Evolutionary conservation across 2,888 invertebrate species (phyloP).

Genomic region (Drosophila silvestris): DNA sequence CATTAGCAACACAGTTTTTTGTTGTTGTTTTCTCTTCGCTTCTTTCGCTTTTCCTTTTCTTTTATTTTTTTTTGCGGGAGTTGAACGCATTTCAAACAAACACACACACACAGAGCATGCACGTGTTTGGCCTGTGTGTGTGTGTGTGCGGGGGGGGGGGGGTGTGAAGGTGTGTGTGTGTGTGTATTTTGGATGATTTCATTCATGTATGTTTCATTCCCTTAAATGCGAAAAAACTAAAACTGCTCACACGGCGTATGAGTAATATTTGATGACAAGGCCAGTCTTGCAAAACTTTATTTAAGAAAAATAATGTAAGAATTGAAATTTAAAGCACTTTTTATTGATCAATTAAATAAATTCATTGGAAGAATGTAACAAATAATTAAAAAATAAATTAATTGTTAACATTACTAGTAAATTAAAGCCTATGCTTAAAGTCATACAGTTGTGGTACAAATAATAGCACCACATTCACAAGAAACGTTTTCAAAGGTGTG

Average conservation of each 20-base stretch:
- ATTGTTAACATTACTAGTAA: not conserved
- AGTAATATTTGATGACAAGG: conserved; percentile 61
- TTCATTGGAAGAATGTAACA: not conserved
- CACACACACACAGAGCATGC: conserved; percentile 12
- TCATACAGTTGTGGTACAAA: not conserved
- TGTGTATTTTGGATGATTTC: conserved; percentile 75
- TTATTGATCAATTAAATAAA: not conserved
- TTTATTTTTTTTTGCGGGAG: conserved; percentile 33
- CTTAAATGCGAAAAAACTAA: conserved; percentile 18
- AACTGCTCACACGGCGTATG: conserved; percentile 59
- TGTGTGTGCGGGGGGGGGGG: not conserved
- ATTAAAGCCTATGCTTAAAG: not conserved
- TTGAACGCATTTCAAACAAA: conserved; percentile 67
- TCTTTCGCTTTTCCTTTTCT: conserved; percentile 17
- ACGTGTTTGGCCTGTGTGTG: conserved; percentile 21
- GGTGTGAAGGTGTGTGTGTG: conserved; percentile 24
- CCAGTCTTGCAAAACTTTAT: conserved; percentile 3
- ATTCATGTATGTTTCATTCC: conserved; percentile 55
- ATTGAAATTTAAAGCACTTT: not conserved
- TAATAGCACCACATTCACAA: not conserved
- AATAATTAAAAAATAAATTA: not conserved
- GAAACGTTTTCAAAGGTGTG: not conserved
- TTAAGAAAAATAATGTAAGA: not conserved
- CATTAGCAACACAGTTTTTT: conserved; percentile 63
- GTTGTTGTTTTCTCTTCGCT: conserved; percentile 31